Conservation (phyloP, 2,888 invertebrate genomes). For the Horisme vitalbata region DNA sequence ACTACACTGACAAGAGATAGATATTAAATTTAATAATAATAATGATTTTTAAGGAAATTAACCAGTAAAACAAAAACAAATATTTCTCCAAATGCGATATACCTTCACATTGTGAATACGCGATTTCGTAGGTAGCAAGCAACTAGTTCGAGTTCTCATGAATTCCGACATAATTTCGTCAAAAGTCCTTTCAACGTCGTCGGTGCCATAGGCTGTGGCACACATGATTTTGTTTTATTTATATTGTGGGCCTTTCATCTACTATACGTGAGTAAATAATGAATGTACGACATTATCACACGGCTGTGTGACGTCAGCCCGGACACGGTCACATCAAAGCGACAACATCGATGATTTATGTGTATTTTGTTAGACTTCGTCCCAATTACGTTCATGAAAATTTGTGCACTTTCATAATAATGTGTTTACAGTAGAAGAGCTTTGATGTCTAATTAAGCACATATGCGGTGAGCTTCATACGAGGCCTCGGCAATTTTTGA, state of each 20-base stretch:
- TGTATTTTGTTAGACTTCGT: conserved; percentile 71
- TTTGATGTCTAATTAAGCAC: conserved; percentile 78
- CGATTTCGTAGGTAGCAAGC: conserved; percentile 1
- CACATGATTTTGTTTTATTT: conserved; percentile 75
- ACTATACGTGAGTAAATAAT: conserved; percentile 78
- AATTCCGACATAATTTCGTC: conserved; percentile 67
- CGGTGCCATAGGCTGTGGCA: conserved; percentile 59
- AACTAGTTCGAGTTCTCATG: conserved; percentile 48
- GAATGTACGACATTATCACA: conserved; percentile 75
- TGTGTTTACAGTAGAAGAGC: conserved; percentile 60
- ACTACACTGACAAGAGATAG: too few relatives aligned
- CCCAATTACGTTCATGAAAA: conserved; percentile 74
- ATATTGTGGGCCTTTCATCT: conserved; percentile 79
- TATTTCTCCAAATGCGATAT: too few relatives aligned
- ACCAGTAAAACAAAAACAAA: too few relatives aligned
- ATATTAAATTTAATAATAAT: too few relatives aligned
- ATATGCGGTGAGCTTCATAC: conserved; percentile 47
- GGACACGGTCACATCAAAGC: conserved; percentile 79
- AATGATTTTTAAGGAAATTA: too few relatives aligned
- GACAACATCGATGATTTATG: conserved; percentile 69
- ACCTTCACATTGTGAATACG: conserved; percentile 7
- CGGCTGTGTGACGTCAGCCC: conserved; percentile 67
- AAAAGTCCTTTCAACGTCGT: conserved; percentile 63
- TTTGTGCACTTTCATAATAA: conserved; percentile 74
- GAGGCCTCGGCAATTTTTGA: conserved; percentile 52